phyloP scores from a whole-genome alignment of 2,113 vertebrate genomes.

The Tachysurus vachellii region DNA sequence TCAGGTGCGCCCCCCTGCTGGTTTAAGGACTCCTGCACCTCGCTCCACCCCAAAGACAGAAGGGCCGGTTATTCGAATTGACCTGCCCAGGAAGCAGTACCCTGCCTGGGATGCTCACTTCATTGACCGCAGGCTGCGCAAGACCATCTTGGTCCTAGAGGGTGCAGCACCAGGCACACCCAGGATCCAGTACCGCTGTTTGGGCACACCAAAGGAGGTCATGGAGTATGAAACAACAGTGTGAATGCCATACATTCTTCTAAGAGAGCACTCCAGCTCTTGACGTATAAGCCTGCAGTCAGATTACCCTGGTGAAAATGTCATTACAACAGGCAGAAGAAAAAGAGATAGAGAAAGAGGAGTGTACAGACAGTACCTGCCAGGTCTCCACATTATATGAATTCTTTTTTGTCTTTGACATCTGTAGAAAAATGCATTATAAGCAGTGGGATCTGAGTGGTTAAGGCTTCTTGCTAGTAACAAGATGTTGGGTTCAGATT shows the following conservation, averaged over 20 bases:
- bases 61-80: conserved; percentile 93
- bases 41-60: conserved; percentile 82
- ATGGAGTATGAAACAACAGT: conserved; percentile 97
- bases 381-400: conserved; percentile 21
- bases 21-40: conserved; percentile 72
- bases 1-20: conserved; percentile 83
- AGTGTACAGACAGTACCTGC: conserved; percentile 16
- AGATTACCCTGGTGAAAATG: conserved; percentile 8
- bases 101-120: conserved; percentile 98
- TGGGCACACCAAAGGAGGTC: conserved; percentile 85
- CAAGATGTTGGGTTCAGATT: not conserved
- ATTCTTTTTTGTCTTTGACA: conserved; percentile 18
- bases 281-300: not conserved
- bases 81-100: conserved; percentile 95
- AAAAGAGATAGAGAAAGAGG: not conserved
- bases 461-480: not conserved
- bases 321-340: not conserved
- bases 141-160: conserved; percentile 93
- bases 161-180: conserved; percentile 86
- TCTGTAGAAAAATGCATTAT: conserved; percentile 12
- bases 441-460: not conserved
- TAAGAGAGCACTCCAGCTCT: conserved; percentile 31
- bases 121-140: conserved; percentile 92
- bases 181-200: conserved; percentile 88
- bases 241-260: conserved; percentile 66